Evolutionary conservation across 1,140 invertebrate species (phyloP).

Genomic region (Ceratina japonica): DNA sequence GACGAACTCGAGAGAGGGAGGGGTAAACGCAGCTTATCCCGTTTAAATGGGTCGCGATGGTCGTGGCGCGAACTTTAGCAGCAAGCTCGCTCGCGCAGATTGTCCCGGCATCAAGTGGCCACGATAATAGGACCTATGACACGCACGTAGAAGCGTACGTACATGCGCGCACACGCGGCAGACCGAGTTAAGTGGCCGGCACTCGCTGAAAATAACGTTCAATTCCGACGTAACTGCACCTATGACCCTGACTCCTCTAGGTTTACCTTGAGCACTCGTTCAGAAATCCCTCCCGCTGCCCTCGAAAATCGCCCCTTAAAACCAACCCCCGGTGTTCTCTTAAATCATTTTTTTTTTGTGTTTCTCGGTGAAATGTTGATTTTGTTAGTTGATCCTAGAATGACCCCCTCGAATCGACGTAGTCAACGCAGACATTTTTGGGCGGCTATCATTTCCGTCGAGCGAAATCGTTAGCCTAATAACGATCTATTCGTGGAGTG

Average conservation of each 20-base stretch:
- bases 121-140: slow-evolving; percentile 72
- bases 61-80: slow-evolving; percentile 45
- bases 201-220: slow-evolving; percentile 71
- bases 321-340: no score
- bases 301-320: not conserved
- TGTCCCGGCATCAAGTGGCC: slow-evolving; percentile 66
- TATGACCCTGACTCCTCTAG: slow-evolving; percentile 63
- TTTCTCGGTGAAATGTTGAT: no score
- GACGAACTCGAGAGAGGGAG: not conserved
- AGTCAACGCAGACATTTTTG: no score
- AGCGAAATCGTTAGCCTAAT: not conserved
- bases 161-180: slow-evolving; percentile 35
- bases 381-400: no score
- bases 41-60: slow-evolving; percentile 31
- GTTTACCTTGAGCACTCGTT: slow-evolving; percentile 60
- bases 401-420: no score
- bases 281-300: slow-evolving; percentile 15
- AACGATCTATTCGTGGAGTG: slow-evolving; percentile 9
- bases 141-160: slow-evolving; percentile 45
- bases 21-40: slow-evolving; percentile 3
- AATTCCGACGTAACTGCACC: slow-evolving; percentile 67
- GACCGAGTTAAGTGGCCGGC: slow-evolving; percentile 60
- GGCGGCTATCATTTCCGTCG: not conserved
- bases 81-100: slow-evolving; percentile 59
- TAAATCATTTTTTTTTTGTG: no score